Evolutionary conservation across 1,140 invertebrate genomes (phyloP).

Genomic region (Gryon sp.): DNA sequence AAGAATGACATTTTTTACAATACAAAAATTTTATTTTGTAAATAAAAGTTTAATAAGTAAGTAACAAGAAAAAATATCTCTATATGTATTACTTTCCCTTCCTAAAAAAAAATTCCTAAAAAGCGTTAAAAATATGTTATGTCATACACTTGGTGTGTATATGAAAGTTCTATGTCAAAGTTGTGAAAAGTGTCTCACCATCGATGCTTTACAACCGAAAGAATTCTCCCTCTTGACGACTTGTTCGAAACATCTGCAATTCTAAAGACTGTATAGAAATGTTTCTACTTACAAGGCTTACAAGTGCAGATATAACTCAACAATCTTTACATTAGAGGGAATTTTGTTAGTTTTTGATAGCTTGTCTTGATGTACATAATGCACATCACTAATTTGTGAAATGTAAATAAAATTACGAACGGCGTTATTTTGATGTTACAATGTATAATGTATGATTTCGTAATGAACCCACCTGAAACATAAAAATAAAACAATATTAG

Average conservation of each 20-base stretch:
- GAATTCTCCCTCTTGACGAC: conserved; percentile 44
- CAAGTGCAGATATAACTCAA: conserved; percentile 38
- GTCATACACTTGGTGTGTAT: conserved; percentile 63
- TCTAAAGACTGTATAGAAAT: conserved; percentile 67
- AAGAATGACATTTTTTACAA: too few relatives aligned
- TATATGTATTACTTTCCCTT: too few relatives aligned
- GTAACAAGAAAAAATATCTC: too few relatives aligned
- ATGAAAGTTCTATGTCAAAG: conserved; percentile 74
- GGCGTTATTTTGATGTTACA: too few relatives aligned
- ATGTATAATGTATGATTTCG: too few relatives aligned
- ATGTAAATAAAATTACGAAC: neutral
- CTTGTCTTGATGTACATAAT: conserved; percentile 20
- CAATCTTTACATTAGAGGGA: conserved; percentile 62
- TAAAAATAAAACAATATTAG: neutral
- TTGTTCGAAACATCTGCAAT: conserved; percentile 74
- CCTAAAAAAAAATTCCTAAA: too few relatives aligned
- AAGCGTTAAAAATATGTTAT: too few relatives aligned
- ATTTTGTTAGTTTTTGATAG: conserved; percentile 44
- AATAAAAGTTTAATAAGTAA: too few relatives aligned
- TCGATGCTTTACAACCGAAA: conserved; percentile 11
- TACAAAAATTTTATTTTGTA: too few relatives aligned
- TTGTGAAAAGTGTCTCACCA: conserved; percentile 67
- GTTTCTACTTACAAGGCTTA: conserved; percentile 55
- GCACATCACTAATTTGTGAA: conserved; percentile 3
- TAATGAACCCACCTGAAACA: conserved; percentile 21